Evolutionary conservation across 1,140 invertebrate species (phyloP).

Genomic region (Heliothis subflexa): DNA sequence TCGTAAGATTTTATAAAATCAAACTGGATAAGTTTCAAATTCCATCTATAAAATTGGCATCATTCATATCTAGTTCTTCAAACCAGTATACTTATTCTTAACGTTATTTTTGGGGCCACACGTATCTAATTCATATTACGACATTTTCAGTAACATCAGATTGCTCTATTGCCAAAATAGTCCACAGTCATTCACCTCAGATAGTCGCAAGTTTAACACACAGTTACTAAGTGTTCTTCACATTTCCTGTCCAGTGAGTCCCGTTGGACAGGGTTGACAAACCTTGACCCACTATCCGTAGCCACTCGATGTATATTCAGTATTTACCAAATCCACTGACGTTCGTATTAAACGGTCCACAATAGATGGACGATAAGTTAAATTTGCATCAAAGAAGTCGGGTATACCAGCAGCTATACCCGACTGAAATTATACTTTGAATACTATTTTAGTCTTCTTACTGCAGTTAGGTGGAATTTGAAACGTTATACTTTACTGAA

Average conservation of each 20-base stretch:
- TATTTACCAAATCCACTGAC: conserved; percentile 54
- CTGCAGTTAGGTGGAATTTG: neutral
- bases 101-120: too few relatives aligned
- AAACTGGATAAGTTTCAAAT: too few relatives aligned
- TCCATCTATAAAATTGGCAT: too few relatives aligned
- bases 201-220: neutral
- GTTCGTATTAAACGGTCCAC: conserved; percentile 11
- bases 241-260: conserved; percentile 42
- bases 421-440: conserved; percentile 2
- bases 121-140: neutral
- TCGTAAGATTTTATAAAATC: too few relatives aligned
- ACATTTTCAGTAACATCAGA: neutral
- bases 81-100: too few relatives aligned
- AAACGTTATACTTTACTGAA: neutral
- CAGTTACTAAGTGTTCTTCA: conserved; percentile 1
- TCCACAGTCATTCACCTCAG: conserved; percentile 19
- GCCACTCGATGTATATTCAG: conserved; percentile 68
- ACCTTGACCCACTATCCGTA: conserved; percentile 74
- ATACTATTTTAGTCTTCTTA: neutral
- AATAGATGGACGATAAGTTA: conserved; percentile 1
- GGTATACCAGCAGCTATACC: neutral
- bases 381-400: conserved; percentile 13
- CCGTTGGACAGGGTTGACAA: conserved; percentile 67
- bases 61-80: too few relatives aligned
- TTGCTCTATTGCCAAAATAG: neutral